phyloP scores from a whole-genome alignment of 2,888 invertebrate species.

The Teleogryllus oceanicus region DNA sequence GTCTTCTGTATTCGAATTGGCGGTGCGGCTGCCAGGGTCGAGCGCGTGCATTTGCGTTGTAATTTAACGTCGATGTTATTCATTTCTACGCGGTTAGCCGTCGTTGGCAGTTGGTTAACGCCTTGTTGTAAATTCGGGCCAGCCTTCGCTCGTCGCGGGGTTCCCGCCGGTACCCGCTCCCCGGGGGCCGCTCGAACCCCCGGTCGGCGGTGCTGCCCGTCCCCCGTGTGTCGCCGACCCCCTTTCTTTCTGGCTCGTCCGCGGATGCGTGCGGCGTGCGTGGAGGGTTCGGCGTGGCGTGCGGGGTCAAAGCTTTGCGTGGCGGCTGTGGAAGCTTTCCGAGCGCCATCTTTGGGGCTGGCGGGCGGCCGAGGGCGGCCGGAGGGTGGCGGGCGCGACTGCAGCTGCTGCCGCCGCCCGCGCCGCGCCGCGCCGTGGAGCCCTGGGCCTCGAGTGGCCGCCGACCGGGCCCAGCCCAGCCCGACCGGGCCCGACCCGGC shows the following conservation, averaged over 20 bases:
- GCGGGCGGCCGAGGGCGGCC: too few species aligned
- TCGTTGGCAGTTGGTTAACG: constrained; percentile 11
- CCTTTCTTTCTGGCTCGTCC: not conserved
- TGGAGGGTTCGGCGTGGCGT: not conserved
- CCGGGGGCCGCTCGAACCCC: too few species aligned
- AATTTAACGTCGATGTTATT: constrained; percentile 18
- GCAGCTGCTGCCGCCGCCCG: too few species aligned
- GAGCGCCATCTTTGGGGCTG: too few species aligned
- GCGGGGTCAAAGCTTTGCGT: not conserved
- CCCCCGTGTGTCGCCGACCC: too few species aligned
- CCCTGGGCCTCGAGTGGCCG: too few species aligned
- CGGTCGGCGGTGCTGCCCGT: too few species aligned
- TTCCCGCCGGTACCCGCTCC: not conserved
- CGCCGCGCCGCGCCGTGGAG: too few species aligned
- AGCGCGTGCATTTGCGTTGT: not conserved
- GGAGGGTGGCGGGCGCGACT: too few species aligned
- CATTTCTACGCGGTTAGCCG: constrained; percentile 7
- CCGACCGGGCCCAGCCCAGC: too few species aligned
- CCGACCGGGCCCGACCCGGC: too few species aligned
- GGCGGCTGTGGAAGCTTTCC: not conserved
- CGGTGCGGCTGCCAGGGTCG: not conserved
- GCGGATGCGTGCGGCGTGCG: not conserved
- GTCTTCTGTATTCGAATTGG: constrained; percentile 6
- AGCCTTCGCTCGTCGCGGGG: not conserved
- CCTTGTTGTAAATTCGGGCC: not conserved